Conservation (phyloP, 2,797 vertebrate genomes). For the Gobio occitaniae region DNA sequence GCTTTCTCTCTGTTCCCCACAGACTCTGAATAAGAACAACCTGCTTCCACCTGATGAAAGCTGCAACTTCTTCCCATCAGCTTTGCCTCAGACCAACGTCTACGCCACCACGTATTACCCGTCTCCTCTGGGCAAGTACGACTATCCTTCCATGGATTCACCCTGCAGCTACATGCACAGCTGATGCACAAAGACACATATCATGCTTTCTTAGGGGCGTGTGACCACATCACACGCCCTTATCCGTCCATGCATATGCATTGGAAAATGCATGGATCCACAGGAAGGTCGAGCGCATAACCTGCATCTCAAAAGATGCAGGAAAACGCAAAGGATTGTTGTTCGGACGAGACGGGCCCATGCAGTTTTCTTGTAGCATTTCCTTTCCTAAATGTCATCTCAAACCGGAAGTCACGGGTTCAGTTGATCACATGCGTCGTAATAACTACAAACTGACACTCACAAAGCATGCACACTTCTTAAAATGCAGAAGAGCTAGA, state of each 20-base stretch:
- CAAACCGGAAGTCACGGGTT: conserved; percentile 1
- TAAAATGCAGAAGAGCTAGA: not conserved
- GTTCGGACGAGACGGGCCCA: conserved; percentile 11
- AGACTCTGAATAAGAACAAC: conserved; percentile 97
- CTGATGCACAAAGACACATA: conserved; percentile 73
- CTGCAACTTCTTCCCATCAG: conserved; percentile 92
- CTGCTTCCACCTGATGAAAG: conserved; percentile 89
- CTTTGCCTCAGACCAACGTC: conserved; percentile 89
- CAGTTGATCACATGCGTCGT: not conserved
- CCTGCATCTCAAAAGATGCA: not conserved
- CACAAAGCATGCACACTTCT: conserved; percentile 21
- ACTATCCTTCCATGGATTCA: conserved; percentile 88
- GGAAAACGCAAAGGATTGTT: not conserved
- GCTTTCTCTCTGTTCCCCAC: conserved; percentile 14
- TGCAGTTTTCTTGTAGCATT: conserved; percentile 32
- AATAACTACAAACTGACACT: not conserved
- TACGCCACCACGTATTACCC: conserved; percentile 96
- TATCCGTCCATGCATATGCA: conserved; percentile 5
- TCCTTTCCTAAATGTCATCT: conserved; percentile 24
- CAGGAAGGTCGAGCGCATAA: not conserved
- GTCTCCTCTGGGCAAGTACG: conserved; percentile 89
- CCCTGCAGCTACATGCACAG: conserved; percentile 95
- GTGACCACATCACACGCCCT: not conserved
- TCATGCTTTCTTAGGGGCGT: conserved; percentile 9
- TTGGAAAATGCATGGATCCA: conserved; percentile 7